Percentiles rank a stretch among this genome's conserved stretches.
Conservation (phyloP, 2,797 vertebrate genomes). For the Graptemys geographica region DNA sequence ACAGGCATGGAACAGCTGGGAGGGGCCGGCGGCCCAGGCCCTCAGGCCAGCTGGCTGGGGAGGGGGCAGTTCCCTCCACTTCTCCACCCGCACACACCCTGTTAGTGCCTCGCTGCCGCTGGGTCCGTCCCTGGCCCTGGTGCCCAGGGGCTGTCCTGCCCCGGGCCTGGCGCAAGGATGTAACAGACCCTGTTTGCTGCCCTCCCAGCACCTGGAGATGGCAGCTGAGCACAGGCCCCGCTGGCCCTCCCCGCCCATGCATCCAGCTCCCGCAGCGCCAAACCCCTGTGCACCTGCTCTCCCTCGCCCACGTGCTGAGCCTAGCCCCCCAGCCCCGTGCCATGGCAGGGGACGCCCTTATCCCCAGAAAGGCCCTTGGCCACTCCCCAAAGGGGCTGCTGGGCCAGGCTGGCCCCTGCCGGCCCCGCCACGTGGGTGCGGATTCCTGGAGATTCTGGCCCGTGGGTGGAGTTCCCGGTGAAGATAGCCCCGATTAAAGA, state of each 20-base stretch:
- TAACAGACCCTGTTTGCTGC: too few relatives aligned
- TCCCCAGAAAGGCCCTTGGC: neutral
- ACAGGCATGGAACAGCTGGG: neutral
- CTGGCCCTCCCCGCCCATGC: too few relatives aligned
- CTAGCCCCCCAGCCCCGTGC: neutral
- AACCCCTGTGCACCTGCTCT: neutral
- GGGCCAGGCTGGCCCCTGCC: too few relatives aligned
- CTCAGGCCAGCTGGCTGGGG: neutral
- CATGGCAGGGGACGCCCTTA: neutral
- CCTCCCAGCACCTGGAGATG: too few relatives aligned
- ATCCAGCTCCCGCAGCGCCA: too few relatives aligned
- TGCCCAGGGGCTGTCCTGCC: too few relatives aligned
- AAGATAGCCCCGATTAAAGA: conserved; percentile 46
- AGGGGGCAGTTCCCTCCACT: neutral
- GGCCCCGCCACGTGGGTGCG: neutral
- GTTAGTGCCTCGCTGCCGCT: neutral
- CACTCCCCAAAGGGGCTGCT: neutral
- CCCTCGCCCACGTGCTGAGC: too few relatives aligned
- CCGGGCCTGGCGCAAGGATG: too few relatives aligned
- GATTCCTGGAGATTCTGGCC: conserved; percentile 58
- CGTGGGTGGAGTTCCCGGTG: conserved; percentile 57
- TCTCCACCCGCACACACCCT: neutral
- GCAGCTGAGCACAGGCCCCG: neutral
- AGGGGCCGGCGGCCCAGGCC: neutral
- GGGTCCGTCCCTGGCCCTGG: too few relatives aligned